Base-by-base conservation (phyloP, 2,888 invertebrate genomes). In the Amorpha juglandis region DNA sequence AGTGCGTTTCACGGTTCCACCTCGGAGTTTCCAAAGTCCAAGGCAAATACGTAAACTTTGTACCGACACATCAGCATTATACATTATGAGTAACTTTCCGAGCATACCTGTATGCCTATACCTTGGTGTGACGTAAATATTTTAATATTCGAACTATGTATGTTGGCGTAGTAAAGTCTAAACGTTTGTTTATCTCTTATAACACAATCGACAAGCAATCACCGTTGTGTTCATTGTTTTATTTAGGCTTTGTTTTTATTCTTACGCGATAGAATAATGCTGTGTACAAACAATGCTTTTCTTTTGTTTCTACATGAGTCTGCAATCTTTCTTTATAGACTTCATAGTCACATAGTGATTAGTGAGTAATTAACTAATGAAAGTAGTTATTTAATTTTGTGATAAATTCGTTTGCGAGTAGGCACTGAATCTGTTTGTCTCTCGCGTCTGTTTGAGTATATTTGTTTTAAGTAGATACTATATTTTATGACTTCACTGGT, bases 171-270 rank as follows among this genome's bases (percentile, higher is more conserved):
- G 63, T 66, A 72, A 66, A 27, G 70, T 68, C 69, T 71, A 68
- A 67, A 64, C 63, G 62, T 33, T 63, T 74, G 71, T 71, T 74
- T 71, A 70, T 70, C 64, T 63, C 62, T n/a, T n/a, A 38, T 12
- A 53, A 45, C 21, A 74, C 73, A 72, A 74, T 72, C 65, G 69
- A 63, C 50, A 53, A 51, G 66, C 70, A 73, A n/a, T 72, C 70
- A 69, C n/a, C 51, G 68, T 69, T 62, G 27, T 62, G 14, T 66
- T 74, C 68, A 76, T 78, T 78, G 78, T 78, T 77, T 71, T 70
- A 70, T 68, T 68, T 68, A 68, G 27, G 67, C 55, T 64, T 63
- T 45, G 51, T 55, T 69, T 51, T 58, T 66, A 68, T 64, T 63
- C 55, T 52, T 70, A 47, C 64, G 62, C 50, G 53, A 64, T 52